Conservation (phyloP, 2,113 vertebrate species). For the Vidua macroura region DNA sequence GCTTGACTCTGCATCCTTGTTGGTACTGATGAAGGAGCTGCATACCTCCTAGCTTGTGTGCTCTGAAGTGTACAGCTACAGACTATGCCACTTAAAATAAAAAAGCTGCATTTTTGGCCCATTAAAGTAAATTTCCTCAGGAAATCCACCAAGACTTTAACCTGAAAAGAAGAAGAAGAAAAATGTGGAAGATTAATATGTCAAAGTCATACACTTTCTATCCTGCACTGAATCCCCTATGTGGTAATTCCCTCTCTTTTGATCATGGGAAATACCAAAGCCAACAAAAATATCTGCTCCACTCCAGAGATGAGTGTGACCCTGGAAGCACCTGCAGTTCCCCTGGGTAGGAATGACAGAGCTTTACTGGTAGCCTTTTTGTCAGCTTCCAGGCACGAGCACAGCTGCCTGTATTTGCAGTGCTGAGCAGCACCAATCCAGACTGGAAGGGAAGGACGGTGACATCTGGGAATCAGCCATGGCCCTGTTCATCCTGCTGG, state of each 20-base stretch:
- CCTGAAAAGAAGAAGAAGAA: neutral
- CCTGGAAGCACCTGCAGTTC: neutral
- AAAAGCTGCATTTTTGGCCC: neutral
- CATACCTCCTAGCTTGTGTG: neutral
- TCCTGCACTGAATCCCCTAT: neutral
- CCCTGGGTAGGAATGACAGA: neutral
- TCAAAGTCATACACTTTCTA: neutral
- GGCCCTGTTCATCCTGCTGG: neutral
- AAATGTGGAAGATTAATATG: neutral
- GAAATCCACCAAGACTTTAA: neutral
- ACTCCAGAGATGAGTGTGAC: neutral
- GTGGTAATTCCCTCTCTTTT: neutral
- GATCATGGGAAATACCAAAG: neutral
- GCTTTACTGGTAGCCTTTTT: neutral
- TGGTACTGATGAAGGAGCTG: neutral
- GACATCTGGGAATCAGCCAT: neutral
- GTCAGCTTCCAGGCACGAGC: neutral
- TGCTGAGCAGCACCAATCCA: accelerated
- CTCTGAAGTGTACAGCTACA: neutral
- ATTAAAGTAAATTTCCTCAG: neutral
- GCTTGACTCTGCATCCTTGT: neutral
- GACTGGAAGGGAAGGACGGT: accelerated
- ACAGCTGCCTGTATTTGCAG: neutral
- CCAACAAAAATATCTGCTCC: neutral
- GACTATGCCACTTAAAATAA: neutral